Base-by-base conservation (phyloP, 2,797 vertebrate genomes). In the Schizothorax lantsangensis region DNA sequence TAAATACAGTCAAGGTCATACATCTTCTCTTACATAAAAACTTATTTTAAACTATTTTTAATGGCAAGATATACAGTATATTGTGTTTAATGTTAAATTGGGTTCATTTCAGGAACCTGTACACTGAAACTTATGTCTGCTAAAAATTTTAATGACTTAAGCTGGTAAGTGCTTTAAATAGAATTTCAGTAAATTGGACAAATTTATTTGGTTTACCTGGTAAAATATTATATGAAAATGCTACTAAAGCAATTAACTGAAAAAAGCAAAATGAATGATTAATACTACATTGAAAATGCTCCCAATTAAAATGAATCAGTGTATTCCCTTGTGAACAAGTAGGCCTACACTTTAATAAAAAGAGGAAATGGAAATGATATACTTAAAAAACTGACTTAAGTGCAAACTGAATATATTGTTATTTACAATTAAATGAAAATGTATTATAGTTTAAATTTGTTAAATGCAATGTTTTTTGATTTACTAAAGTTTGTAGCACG, bases 1-100 rank as follows among this genome's bases (percentile, higher is more conserved):
- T 45, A 80, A 80, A 64, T 45, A 30, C 57, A 79, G 36, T 79
- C 57, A 43, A 79, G 7, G 54, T 15, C 54, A 79, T 40, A 40
- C 23, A 45, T 64, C 15, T 45, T 62, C 57, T 43, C 57, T 64
- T 62, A 21, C 14, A 79, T 43, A 43, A 26, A 79, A 2, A 17
- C 17, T 17, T 54, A 5, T 36, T 30, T 54, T 77, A 43, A 11
- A 43, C 38, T 43, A 71, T 73, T 73, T 73, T 21, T 49, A 33
- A 75, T 19, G 45, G 14, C n/a, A 69, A 38, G 33, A 69, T 59
- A 59, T n/a, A 30, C 30, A 30, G 30, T 30, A 59, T n/a, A 59
- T 59, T n/a, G 3, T 54, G 68, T 72, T 40, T 10, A 43, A 43
- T 43, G 23, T 3, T 72, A 38, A n/a, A 43, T 40, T 6, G 2